Conservation (phyloP, 2,113 vertebrate species). For the Toxotes chatareus region DNA sequence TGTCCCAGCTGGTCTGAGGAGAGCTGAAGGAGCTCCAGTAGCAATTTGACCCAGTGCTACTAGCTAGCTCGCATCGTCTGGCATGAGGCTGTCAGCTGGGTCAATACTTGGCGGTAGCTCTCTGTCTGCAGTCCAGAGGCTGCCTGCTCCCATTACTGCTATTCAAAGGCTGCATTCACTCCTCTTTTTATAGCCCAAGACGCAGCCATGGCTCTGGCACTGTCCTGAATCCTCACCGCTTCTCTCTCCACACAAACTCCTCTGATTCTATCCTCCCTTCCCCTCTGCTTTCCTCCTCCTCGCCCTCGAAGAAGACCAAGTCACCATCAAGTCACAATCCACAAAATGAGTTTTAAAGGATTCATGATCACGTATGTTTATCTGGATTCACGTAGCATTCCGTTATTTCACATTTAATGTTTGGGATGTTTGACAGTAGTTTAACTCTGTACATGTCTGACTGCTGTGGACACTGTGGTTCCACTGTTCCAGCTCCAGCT, state of each 20-base stretch:
- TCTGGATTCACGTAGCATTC: no score
- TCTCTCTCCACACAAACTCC: background rate
- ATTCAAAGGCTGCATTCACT: slow-evolving; percentile 31
- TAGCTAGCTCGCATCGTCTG: slow-evolving; percentile 9
- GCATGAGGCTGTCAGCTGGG: slow-evolving; percentile 43
- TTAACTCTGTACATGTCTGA: no score
- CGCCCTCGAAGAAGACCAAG: background rate
- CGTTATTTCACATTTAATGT: background rate
- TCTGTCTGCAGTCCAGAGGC: slow-evolving; percentile 38
- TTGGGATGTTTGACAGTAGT: background rate
- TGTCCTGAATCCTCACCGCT: background rate
- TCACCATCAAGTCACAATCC: no score
- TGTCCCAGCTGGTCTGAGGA: background rate
- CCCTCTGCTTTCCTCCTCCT: background rate
- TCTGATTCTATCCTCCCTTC: background rate
- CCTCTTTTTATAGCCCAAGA: slow-evolving; percentile 15
- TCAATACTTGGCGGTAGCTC: slow-evolving; percentile 53
- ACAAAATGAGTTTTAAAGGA: no score
- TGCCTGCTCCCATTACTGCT: slow-evolving; percentile 36
- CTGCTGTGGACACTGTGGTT: no score
- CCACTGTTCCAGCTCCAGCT: background rate
- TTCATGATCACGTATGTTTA: no score
- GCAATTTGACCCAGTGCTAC: slow-evolving; percentile 41
- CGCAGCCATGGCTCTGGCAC: slow-evolving; percentile 10
- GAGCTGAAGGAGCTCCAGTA: slow-evolving; percentile 15